Conservation (phyloP, 2,797 vertebrate genomes). For the Eospalax fontanierii region DNA sequence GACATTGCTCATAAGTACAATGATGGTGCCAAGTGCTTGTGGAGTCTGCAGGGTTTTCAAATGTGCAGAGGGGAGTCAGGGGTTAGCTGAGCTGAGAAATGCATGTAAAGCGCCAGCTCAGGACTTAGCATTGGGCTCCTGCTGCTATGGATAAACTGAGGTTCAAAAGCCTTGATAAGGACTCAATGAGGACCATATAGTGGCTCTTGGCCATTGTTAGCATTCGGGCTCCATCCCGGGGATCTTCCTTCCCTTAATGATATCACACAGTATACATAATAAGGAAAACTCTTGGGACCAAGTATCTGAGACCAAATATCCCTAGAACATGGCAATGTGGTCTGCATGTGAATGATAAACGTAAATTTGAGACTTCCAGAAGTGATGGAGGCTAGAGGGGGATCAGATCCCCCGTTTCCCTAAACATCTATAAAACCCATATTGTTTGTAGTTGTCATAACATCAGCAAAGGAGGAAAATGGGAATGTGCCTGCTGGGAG, state of each 20-base stretch:
- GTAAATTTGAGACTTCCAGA: background rate
- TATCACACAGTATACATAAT: no score
- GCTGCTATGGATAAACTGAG: background rate
- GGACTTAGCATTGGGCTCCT: background rate
- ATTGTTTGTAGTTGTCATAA: slow-evolving; percentile 45
- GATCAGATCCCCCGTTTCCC: background rate
- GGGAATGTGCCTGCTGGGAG: rapidly evolving
- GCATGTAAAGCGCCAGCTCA: background rate
- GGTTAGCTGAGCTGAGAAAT: background rate
- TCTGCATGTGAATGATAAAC: background rate
- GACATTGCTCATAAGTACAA: rapidly evolving
- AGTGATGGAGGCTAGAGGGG: background rate
- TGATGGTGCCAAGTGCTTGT: background rate
- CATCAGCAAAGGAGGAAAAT: background rate
- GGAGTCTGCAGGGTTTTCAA: background rate
- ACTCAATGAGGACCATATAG: no score
- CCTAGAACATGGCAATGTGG: background rate
- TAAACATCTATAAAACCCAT: background rate
- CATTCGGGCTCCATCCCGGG: background rate
- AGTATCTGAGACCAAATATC: background rate
- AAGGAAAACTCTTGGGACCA: background rate
- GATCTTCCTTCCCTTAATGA: background rate
- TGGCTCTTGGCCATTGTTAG: no score
- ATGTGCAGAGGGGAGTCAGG: background rate
- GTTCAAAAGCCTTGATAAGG: background rate